phyloP scores from a whole-genome alignment of 2,797 vertebrate species.

The Loriculus beryllinus region DNA sequence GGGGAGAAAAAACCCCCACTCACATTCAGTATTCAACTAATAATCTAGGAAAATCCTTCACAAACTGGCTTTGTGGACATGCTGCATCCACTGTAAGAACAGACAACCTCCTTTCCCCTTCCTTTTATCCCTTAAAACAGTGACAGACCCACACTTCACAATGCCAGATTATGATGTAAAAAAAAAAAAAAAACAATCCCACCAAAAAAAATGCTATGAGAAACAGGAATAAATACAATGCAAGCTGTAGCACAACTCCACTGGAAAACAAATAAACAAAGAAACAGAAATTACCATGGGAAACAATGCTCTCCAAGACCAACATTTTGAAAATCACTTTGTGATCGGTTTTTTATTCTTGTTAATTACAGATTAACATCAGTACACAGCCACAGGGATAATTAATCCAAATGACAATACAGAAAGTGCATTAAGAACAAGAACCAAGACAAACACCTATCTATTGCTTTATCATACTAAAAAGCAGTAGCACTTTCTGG shows the following conservation, averaged over 20 bases:
- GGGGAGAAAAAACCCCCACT: background rate
- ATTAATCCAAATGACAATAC: background rate
- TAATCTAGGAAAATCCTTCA: background rate
- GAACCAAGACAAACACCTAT: background rate
- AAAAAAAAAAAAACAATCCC: no score
- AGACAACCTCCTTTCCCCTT: rapidly evolving
- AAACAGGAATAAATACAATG: background rate
- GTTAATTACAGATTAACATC: background rate
- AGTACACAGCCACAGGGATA: background rate
- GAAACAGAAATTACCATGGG: background rate
- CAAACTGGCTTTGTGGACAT: background rate
- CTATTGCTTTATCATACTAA: rapidly evolving
- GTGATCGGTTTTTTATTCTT: background rate
- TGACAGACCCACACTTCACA: background rate
- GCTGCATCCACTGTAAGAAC: background rate
- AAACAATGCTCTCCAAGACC: background rate
- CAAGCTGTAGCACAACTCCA: background rate
- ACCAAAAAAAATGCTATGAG: rapidly evolving
- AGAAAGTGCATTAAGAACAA: background rate
- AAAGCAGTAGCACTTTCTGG: background rate
- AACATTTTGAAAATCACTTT: background rate
- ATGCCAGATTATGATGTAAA: background rate
- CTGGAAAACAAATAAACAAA: background rate
- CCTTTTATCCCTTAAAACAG: background rate
- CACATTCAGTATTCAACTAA: background rate